Evolutionary conservation across 2,888 invertebrate species (phyloP).

Genomic region (Ctenicera cuprea): DNA sequence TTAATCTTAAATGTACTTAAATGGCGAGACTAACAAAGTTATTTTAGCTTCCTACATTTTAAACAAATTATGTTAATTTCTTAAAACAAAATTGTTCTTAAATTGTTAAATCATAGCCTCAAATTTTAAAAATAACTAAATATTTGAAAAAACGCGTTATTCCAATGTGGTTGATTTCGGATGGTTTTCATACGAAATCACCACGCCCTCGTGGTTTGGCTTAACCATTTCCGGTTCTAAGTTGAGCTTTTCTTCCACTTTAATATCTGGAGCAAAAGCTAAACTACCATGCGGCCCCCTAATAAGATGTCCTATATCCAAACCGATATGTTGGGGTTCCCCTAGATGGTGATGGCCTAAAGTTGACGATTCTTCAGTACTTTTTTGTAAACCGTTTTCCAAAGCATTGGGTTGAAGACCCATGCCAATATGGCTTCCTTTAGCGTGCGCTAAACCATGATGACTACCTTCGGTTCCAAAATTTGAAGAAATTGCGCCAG

Average conservation of each 20-base stretch:
- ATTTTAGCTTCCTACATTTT: background rate
- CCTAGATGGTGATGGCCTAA: conserved; percentile 69
- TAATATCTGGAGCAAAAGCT: conserved; percentile 70
- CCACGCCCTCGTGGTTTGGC: conserved; percentile 77
- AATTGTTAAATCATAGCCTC: conserved; percentile 31
- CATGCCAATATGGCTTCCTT: conserved; percentile 66
- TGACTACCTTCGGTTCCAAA: conserved; percentile 67
- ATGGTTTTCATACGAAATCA: conserved; percentile 74
- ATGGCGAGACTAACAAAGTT: conserved; percentile 5
- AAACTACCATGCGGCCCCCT: conserved; percentile 76
- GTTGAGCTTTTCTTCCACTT: conserved; percentile 76
- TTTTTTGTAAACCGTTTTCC: conserved; percentile 26
- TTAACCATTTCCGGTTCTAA: conserved; percentile 77
- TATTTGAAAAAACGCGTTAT: background rate
- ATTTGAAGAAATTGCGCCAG: conserved; percentile 54
- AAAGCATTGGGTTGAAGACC: conserved; percentile 57
- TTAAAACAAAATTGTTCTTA: conserved; percentile 28
- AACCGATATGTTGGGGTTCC: conserved; percentile 68
- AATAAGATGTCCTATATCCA: conserved; percentile 71
- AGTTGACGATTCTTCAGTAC: conserved; percentile 42
- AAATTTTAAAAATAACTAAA: conserved; percentile 28
- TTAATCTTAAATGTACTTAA: conserved; percentile 17
- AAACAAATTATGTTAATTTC: conserved; percentile 8
- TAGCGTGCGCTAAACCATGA: conserved; percentile 58
- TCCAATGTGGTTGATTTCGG: conserved; percentile 37